Percentiles rank a stretch among this genome's conserved stretches.
phyloP scores from a whole-genome alignment of 2,797 vertebrate species.

The Neosilurus hyrtlii region DNA sequence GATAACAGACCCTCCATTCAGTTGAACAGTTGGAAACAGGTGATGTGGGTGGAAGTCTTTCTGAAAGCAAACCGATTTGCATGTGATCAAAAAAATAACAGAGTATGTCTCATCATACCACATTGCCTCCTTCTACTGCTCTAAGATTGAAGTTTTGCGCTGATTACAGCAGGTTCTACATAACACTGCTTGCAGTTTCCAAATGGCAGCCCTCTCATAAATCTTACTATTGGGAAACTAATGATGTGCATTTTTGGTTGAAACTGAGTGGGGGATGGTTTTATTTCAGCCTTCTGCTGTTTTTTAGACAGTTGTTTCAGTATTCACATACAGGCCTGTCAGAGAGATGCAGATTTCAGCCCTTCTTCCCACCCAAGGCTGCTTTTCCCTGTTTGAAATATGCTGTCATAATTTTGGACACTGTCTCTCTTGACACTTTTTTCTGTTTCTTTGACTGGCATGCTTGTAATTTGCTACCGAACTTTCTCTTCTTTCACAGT shows the following conservation, averaged over 20 bases:
- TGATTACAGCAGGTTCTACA: slow-evolving; percentile 43
- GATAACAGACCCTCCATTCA: slow-evolving; percentile 26
- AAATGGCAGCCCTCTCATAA: slow-evolving; percentile 44
- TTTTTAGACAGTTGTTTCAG: slow-evolving; percentile 42
- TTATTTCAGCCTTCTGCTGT: slow-evolving; percentile 31
- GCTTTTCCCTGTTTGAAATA: slow-evolving; percentile 45
- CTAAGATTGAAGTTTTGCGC: slow-evolving; percentile 34
- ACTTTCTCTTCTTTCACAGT: slow-evolving; percentile 25
- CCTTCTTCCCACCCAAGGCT: slow-evolving; percentile 34
- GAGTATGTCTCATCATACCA: slow-evolving; percentile 17
- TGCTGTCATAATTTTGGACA: slow-evolving; percentile 48
- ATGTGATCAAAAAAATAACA: slow-evolving; percentile 19
- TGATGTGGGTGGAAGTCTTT: slow-evolving; percentile 30
- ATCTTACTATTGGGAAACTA: slow-evolving; percentile 44
- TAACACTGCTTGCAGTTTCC: slow-evolving; percentile 32
- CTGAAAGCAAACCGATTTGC: slow-evolving; percentile 27
- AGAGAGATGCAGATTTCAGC: slow-evolving; percentile 40
- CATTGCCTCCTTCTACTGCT: slow-evolving; percentile 26
- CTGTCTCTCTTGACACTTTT: slow-evolving; percentile 39
- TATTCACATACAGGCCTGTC: slow-evolving; percentile 43
- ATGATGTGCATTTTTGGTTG: slow-evolving; percentile 47
- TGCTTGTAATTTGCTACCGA: slow-evolving; percentile 25
- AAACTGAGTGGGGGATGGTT: slow-evolving; percentile 24
- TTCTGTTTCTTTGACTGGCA: slow-evolving; percentile 26
- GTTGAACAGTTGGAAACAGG: slow-evolving; percentile 36